Evolutionary conservation across 37 sponge, comb jelly and placozoan genomes (phyloP).

Genomic region (Ianthella basta): DNA sequence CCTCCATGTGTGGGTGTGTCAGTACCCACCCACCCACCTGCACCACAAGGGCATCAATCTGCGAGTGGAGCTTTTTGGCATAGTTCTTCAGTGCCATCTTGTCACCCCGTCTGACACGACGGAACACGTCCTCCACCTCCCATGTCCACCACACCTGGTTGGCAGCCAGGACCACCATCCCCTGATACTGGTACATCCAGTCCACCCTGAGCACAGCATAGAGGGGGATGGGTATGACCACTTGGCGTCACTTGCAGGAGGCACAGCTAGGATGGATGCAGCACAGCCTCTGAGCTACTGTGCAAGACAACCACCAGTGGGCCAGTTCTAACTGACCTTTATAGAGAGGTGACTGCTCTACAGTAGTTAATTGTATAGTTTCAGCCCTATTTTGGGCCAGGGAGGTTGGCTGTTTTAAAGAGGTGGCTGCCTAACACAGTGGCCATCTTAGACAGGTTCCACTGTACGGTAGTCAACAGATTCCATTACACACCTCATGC

Average conservation of each 20-base stretch:
- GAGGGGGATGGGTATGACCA: slow-evolving; percentile 21
- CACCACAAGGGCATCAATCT: slow-evolving; percentile 96
- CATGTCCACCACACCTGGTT: slow-evolving; percentile 99
- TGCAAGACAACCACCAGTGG: no score
- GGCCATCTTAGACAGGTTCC: no score
- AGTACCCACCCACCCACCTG: slow-evolving; percentile 50
- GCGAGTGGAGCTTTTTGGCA: slow-evolving; percentile 91
- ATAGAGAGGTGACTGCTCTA: no score
- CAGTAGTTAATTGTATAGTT: no score
- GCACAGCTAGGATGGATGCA: no score
- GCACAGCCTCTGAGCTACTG: not conserved
- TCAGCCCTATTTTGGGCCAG: no score
- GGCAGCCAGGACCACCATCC: slow-evolving; percentile 94
- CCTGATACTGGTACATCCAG: slow-evolving; percentile 98
- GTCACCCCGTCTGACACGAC: slow-evolving; percentile 97
- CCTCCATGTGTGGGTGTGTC: slow-evolving; percentile 13
- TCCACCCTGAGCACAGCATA: slow-evolving; percentile 64
- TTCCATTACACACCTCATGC: no score
- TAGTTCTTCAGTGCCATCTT: slow-evolving; percentile 99
- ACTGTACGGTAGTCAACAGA: no score
- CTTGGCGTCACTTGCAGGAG: no score
- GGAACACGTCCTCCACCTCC: slow-evolving; percentile 99
- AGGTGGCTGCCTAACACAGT: no score
- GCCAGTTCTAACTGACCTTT: no score
- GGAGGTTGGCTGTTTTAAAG: no score